Conservation (phyloP, 2,888 invertebrate species). For the Pyrocoelia pectoralis region DNA sequence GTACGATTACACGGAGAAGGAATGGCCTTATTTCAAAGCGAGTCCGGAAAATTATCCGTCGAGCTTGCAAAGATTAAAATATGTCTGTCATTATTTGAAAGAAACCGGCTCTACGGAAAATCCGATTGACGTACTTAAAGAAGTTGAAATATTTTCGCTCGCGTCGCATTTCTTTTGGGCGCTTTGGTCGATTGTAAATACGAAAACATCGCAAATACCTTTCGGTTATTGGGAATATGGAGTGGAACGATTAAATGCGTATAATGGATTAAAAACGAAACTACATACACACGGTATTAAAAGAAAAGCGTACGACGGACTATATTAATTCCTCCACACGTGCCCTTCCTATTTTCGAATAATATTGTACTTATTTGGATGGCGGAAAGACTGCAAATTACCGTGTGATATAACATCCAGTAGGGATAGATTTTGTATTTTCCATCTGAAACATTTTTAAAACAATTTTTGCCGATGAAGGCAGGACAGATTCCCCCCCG, state of each 20-base stretch:
- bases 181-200: conserved; percentile 91
- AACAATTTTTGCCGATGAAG: conserved; percentile 13
- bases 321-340: conserved; percentile 14
- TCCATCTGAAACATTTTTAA: conserved; percentile 14
- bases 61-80: conserved; percentile 73
- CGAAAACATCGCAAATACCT: conserved; percentile 85
- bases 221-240: conserved; percentile 87
- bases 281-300: conserved; percentile 14
- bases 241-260: conserved; percentile 47
- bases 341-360: conserved; percentile 8
- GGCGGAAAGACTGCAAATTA: conserved; percentile 18
- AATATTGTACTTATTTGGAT: background rate
- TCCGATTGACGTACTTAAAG: conserved; percentile 60
- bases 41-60: conserved; percentile 75
- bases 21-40: conserved; percentile 80
- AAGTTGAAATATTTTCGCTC: conserved; percentile 84
- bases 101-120: conserved; percentile 52
- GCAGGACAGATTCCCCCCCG: conserved; percentile 1
- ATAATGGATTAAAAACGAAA: conserved; percentile 47
- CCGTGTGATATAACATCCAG: conserved; percentile 31
- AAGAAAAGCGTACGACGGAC: conserved; percentile 18
- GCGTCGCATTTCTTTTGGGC: conserved; percentile 95
- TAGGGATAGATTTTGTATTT: conserved; percentile 31
- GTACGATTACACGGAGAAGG: conserved; percentile 83
- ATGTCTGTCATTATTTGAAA: conserved; percentile 67